These are phyloP conservation scores for Ammodytes marinus DNA, from an alignment of 2,113 vertebrate genomes.

Conservation along the genomic window DNA sequence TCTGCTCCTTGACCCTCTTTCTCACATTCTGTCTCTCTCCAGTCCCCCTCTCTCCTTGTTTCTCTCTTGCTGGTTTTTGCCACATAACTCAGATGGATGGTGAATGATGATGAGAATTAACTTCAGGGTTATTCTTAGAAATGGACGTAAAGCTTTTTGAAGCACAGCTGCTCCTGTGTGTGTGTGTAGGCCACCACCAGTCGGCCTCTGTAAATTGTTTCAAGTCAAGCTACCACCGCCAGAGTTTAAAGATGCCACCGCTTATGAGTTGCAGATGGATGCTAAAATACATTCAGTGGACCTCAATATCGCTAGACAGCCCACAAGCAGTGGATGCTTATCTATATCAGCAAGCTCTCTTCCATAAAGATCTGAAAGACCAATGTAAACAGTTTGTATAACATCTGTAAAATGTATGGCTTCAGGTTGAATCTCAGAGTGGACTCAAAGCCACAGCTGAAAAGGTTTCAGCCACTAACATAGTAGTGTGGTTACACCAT, in stretches of 20 bases:
- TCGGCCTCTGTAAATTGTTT: constrained; percentile 6
- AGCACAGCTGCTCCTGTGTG: not conserved
- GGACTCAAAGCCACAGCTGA: constrained; percentile 55
- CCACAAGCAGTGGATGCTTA: constrained; percentile 52
- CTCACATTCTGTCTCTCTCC: not conserved
- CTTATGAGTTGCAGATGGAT: constrained; percentile 60
- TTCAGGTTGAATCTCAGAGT: constrained; percentile 54
- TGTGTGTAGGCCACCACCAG: not conserved
- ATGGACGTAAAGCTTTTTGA: not conserved
- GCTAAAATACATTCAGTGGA: constrained; percentile 14
- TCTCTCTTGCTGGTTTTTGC: not conserved
- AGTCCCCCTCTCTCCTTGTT: not conserved
- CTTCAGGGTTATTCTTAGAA: not conserved
- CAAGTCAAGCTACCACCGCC: constrained; percentile 20
- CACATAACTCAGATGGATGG: not conserved
- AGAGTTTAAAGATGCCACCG: constrained; percentile 17
- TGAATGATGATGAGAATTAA: not conserved
- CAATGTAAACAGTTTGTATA: constrained; percentile 70
- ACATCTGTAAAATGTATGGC: constrained; percentile 71
- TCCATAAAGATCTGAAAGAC: constrained; percentile 52
- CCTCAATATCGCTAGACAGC: constrained; percentile 3
- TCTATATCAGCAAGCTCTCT: constrained; percentile 39
- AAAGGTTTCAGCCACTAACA: constrained; percentile 32
- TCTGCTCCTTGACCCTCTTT: constrained; percentile 37
- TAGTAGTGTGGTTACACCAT: constrained; percentile 42